These are phyloP conservation scores for Aleiodes alternator DNA, from an alignment of 2,888 invertebrate genomes.

Conservation along the genomic window DNA sequence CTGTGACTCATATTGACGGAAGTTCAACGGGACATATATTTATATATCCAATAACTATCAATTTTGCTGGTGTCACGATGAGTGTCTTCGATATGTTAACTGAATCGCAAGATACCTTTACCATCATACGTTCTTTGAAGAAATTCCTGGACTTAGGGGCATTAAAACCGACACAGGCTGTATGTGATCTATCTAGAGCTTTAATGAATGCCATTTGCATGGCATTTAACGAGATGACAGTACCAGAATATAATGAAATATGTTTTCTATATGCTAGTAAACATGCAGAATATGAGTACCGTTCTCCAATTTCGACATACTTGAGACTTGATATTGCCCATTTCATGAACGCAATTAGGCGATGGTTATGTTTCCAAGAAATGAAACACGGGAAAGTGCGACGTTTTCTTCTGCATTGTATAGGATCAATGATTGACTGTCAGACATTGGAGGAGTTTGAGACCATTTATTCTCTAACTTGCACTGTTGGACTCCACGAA, in stretches of 20 bases:
- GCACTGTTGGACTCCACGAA: slow-evolving; percentile 43
- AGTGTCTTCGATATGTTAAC: slow-evolving; percentile 51
- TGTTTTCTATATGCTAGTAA: slow-evolving; percentile 36
- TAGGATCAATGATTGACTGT: slow-evolving; percentile 40
- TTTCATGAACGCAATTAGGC: slow-evolving; percentile 42
- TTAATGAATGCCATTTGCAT: slow-evolving; percentile 45
- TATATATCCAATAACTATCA: slow-evolving; percentile 47
- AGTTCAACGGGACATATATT: slow-evolving; percentile 47
- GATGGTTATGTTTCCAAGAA: slow-evolving; percentile 42
- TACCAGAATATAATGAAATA: slow-evolving; percentile 45
- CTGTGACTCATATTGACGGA: slow-evolving; percentile 34
- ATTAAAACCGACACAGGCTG: slow-evolving; percentile 43
- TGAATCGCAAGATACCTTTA: slow-evolving; percentile 44
- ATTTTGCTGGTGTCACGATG: slow-evolving; percentile 41
- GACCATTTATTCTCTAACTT: slow-evolving; percentile 39
- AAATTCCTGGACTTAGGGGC: slow-evolving; percentile 40
- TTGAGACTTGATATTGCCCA: slow-evolving; percentile 46
- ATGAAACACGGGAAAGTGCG: slow-evolving; percentile 40
- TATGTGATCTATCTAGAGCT: slow-evolving; percentile 47
- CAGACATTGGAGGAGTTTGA: slow-evolving; percentile 40
- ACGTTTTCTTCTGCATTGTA: slow-evolving; percentile 34
- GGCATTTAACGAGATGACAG: slow-evolving; percentile 46
- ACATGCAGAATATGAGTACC: slow-evolving; percentile 40
- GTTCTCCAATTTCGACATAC: slow-evolving; percentile 43
- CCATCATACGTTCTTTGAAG: slow-evolving; percentile 40